Percentiles rank a stretch among this genome's conserved stretches.
Evolutionary conservation across 2,888 invertebrate genomes (phyloP).

Genomic region (Drosophila ezoana): DNA sequence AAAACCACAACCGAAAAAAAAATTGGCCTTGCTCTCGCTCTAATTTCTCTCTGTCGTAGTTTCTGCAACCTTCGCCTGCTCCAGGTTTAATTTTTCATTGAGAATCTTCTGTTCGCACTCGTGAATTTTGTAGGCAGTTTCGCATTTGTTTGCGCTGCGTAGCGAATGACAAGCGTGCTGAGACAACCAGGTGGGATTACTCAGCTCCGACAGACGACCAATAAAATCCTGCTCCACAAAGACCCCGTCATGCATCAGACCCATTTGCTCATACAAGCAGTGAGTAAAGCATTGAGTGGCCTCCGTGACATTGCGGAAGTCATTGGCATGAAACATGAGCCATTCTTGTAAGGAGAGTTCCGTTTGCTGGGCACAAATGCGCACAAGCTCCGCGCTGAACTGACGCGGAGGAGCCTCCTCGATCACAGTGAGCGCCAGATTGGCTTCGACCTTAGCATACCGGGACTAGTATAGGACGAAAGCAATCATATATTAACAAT

Average conservation of each 20-base stretch:
- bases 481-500: neutral
- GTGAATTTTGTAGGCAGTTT: constrained; percentile 65
- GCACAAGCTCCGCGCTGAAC: constrained; percentile 59
- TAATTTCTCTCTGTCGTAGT: constrained; percentile 5
- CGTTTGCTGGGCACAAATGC: constrained; percentile 63
- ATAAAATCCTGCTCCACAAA: constrained; percentile 68
- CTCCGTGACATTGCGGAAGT: constrained; percentile 51
- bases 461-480: constrained; percentile 45
- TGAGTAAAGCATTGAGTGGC: constrained; percentile 68
- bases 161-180: constrained; percentile 47
- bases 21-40: neutral
- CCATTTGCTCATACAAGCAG: constrained; percentile 72
- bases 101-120: constrained; percentile 43
- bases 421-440: constrained; percentile 59
- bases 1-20: neutral
- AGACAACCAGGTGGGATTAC: constrained; percentile 48
- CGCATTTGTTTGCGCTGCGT: constrained; percentile 63
- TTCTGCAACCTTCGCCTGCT: constrained; percentile 14
- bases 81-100: neutral
- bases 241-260: constrained; percentile 62
- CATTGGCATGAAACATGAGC: constrained; percentile 49
- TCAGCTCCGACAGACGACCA: constrained; percentile 38
- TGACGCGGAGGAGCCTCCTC: constrained; percentile 56
- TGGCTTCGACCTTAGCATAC: constrained; percentile 62
- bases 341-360: constrained; percentile 66